These are phyloP conservation scores for Antheraea pernyi DNA, from an alignment of 1,140 invertebrate species.

Conservation along the genomic window DNA sequence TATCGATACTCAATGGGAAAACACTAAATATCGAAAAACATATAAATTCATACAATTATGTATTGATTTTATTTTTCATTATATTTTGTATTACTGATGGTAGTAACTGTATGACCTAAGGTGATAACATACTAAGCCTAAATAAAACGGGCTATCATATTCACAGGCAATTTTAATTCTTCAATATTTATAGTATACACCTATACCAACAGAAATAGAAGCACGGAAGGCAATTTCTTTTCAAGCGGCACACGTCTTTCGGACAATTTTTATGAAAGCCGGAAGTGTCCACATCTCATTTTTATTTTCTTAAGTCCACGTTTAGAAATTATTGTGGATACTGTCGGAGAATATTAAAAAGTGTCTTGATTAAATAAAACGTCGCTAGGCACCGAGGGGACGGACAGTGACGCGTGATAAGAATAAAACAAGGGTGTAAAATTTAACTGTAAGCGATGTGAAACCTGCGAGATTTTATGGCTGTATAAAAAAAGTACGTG, in stretches of 20 bases:
- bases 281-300: constrained; percentile 44
- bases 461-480: constrained; percentile 2
- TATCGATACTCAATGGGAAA: too few species aligned
- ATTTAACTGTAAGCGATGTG: background rate
- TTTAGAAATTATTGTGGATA: constrained; percentile 63
- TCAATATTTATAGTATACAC: background rate
- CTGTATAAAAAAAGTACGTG: too few species aligned
- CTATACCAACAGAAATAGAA: too few species aligned
- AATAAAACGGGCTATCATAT: background rate
- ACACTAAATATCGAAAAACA: too few species aligned
- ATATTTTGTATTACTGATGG: too few species aligned
- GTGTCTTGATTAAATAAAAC: constrained; percentile 74
- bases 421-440: constrained; percentile 38
- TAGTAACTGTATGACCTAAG: too few species aligned
- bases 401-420: constrained; percentile 44
- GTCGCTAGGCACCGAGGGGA: constrained; percentile 43
- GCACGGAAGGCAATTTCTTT: background rate
- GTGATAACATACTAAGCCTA: too few species aligned
- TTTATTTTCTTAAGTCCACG: constrained; percentile 52
- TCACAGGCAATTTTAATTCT: background rate
- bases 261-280: constrained; percentile 37
- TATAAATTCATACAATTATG: too few species aligned
- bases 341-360: constrained; percentile 67
- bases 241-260: constrained; percentile 6
- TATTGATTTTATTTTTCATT: too few species aligned